Percentiles rank a stretch among this genome's conserved stretches.
Evolutionary conservation across 2,888 invertebrate genomes (phyloP).

Genomic region (Sialis fuliginosa): DNA sequence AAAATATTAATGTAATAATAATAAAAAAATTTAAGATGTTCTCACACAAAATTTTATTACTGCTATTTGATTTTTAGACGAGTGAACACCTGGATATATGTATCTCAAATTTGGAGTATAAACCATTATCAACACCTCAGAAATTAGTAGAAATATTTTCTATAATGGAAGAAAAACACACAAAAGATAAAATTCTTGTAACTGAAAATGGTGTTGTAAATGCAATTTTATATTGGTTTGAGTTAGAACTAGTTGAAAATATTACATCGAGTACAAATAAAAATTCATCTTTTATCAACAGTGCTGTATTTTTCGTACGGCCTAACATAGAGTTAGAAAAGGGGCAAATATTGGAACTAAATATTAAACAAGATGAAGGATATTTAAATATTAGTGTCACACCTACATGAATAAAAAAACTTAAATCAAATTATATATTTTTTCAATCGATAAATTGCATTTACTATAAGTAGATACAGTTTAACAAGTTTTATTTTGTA

Average conservation of each 20-base stretch:
- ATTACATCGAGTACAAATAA: slow-evolving; percentile 27
- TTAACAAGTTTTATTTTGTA: no score
- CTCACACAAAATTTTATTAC: no score
- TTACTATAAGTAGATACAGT: no score
- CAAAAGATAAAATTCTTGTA: slow-evolving; percentile 12
- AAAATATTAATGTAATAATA: no score
- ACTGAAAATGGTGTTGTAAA: slow-evolving; percentile 26
- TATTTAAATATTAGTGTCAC: slow-evolving; percentile 11
- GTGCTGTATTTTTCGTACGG: slow-evolving; percentile 28
- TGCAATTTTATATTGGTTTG: slow-evolving; percentile 36
- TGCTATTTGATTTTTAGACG: slow-evolving; percentile 14
- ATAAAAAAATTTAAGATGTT: no score
- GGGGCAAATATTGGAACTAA: slow-evolving; percentile 21
- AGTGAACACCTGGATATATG: slow-evolving; percentile 35
- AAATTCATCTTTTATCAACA: slow-evolving; percentile 27
- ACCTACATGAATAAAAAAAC: no score
- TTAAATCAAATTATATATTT: no score
- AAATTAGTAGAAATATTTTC: slow-evolving; percentile 13
- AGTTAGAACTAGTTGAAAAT: slow-evolving; percentile 27
- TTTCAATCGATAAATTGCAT: no score
- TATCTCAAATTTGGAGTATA: slow-evolving; percentile 25
- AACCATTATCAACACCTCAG: slow-evolving; percentile 21
- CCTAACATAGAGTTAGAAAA: slow-evolving; percentile 18
- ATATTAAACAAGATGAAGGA: slow-evolving; percentile 11
- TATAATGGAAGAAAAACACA: background rate